phyloP scores from a whole-genome alignment of 2,888 invertebrate genomes.

The Sesia bembeciformis region DNA sequence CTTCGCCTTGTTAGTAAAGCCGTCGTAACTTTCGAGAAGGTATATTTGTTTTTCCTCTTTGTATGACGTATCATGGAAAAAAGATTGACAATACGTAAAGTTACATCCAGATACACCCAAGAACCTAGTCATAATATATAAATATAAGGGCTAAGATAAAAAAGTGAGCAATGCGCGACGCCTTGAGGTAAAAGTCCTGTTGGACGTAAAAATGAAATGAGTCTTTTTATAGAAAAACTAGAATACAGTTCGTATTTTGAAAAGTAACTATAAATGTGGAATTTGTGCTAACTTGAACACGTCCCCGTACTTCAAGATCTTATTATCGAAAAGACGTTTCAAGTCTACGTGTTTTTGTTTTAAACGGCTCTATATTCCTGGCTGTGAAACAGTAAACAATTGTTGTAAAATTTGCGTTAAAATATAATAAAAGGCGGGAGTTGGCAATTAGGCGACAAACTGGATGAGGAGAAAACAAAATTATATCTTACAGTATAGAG shows the following conservation, averaged over 20 bases:
- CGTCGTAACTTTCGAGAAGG: too few relatives aligned
- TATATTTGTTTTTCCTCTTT: too few relatives aligned
- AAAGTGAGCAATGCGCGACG: background rate
- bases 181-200: background rate
- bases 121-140: too few relatives aligned
- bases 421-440: too few relatives aligned
- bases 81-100: too few relatives aligned
- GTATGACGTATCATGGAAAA: too few relatives aligned
- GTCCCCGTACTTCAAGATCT: slow-evolving; percentile 27
- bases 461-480: too few relatives aligned
- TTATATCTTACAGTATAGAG: too few relatives aligned
- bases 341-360: slow-evolving; percentile 33
- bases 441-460: too few relatives aligned
- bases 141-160: background rate
- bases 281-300: slow-evolving; percentile 11
- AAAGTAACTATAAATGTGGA: slow-evolving; percentile 1
- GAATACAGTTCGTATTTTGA: background rate
- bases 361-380: slow-evolving; percentile 25
- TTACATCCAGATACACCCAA: too few relatives aligned
- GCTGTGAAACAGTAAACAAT: background rate
- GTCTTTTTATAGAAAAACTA: background rate
- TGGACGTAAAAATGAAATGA: background rate
- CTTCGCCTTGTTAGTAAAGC: too few relatives aligned
- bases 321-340: slow-evolving; percentile 46
- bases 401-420: too few relatives aligned